phyloP scores from a whole-genome alignment of 2,888 invertebrate genomes.

The Limnephilus rhombicus region DNA sequence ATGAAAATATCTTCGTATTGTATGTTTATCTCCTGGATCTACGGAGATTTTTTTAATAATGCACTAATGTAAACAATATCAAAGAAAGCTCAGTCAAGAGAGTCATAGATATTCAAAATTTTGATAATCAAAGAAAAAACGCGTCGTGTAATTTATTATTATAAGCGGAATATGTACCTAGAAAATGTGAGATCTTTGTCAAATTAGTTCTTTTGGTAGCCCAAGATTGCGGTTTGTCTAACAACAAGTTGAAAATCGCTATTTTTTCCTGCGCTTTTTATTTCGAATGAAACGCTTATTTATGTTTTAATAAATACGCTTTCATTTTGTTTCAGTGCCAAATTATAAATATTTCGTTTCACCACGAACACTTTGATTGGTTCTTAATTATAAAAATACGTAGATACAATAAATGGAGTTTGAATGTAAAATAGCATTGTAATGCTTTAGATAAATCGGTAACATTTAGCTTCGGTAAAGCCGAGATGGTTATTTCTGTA shows the following conservation, averaged over 20 bases:
- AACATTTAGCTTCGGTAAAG: background rate
- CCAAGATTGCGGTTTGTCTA: background rate
- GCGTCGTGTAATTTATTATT: background rate
- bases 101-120: background rate
- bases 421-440: background rate
- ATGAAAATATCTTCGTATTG: background rate
- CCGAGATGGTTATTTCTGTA: background rate
- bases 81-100: background rate
- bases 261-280: background rate
- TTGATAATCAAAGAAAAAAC: background rate
- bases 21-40: background rate
- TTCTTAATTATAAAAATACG: background rate
- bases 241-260: background rate
- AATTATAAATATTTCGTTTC: constrained; percentile 25
- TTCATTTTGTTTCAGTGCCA: constrained; percentile 21
- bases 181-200: background rate
- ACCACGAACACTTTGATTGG: background rate
- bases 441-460: background rate
- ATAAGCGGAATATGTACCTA: background rate
- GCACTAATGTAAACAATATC: background rate
- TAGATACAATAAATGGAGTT: background rate
- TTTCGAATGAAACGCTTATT: background rate
- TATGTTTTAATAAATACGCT: background rate
- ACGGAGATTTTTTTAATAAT: background rate
- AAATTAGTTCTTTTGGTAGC: background rate